Conservation (phyloP, 2,113 vertebrate species). For the Gymnobelideus leadbeateri region DNA sequence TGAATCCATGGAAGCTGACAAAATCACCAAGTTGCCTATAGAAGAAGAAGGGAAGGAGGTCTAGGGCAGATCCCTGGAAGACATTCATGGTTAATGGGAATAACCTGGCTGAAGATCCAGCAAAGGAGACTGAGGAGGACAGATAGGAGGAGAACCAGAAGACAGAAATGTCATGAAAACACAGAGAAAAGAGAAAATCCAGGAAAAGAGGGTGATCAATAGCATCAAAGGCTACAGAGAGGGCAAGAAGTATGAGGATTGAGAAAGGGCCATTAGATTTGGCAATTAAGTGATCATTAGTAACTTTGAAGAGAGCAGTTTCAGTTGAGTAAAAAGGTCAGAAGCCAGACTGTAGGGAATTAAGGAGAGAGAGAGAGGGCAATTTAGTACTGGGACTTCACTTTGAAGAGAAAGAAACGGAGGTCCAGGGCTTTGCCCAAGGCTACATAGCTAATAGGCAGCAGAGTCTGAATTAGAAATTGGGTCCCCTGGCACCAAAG, state of each 20-base stretch:
- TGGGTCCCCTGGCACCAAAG: not conserved
- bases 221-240: not conserved
- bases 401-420: not conserved
- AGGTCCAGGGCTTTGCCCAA: not conserved
- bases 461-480: not conserved
- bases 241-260: not conserved
- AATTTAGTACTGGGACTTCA: not conserved
- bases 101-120: not conserved
- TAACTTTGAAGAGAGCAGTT: not conserved
- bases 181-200: not conserved
- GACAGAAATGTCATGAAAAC: not conserved
- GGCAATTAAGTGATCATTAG: not conserved
- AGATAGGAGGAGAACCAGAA: not conserved
- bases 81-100: not conserved
- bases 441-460: not conserved
- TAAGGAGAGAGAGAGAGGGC: not conserved
- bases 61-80: not conserved
- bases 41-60: not conserved
- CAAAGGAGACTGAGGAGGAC: not conserved
- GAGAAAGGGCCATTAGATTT: not conserved
- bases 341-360: not conserved
- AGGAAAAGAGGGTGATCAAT: not conserved
- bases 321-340: not conserved
- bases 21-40: not conserved
- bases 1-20: not conserved